Conservation (phyloP, 2,888 invertebrate species). For the Habroteleia sp. region DNA sequence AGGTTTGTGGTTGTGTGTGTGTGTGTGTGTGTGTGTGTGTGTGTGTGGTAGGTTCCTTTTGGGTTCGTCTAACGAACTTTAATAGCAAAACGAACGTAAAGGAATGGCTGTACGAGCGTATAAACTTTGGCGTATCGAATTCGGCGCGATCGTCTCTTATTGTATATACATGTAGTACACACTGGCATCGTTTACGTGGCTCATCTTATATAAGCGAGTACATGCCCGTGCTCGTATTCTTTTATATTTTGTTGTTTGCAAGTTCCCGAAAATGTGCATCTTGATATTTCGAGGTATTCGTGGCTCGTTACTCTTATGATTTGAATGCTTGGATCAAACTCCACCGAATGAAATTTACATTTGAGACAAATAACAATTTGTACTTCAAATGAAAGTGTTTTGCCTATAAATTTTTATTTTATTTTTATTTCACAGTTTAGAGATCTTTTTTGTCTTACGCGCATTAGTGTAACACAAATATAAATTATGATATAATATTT, state of each 20-base stretch:
- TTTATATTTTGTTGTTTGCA: constrained; percentile 22
- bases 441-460: constrained; percentile 2
- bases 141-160: constrained; percentile 41
- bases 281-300: constrained; percentile 16
- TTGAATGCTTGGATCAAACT: constrained; percentile 12
- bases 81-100: constrained; percentile 54
- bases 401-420: constrained; percentile 21
- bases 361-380: constrained; percentile 23
- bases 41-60: constrained; percentile 47
- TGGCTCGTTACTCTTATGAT: constrained; percentile 18
- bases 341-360: constrained; percentile 17
- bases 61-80: constrained; percentile 40
- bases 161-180: constrained; percentile 21
- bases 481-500: constrained; percentile 27
- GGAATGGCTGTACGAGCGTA: constrained; percentile 34
- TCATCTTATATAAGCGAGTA: constrained; percentile 9
- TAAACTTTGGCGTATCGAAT: constrained; percentile 47
- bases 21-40: too few species aligned
- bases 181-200: constrained; percentile 19
- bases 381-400: constrained; percentile 17
- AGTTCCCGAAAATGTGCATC: constrained; percentile 22
- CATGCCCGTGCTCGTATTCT: not conserved
- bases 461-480: constrained; percentile 18
- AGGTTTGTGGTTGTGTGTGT: too few species aligned
- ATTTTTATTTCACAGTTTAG: constrained; percentile 4